Conservation (phyloP, 1,140 invertebrate genomes). For the Gryllus bimaculatus region DNA sequence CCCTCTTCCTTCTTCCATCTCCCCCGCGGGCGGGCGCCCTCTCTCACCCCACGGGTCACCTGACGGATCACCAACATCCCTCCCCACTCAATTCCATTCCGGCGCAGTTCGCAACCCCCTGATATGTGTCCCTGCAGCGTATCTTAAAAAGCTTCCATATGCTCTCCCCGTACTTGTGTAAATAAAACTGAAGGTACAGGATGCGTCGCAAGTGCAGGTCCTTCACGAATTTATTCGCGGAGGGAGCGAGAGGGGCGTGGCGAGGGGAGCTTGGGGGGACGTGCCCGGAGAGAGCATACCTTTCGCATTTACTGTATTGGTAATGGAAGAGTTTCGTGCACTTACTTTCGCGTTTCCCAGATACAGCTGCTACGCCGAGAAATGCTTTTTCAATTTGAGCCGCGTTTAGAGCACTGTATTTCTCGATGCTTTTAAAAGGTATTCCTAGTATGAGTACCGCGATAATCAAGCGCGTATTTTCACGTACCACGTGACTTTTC, state of each 20-base stretch:
- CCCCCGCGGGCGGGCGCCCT: neutral
- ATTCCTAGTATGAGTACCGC: neutral
- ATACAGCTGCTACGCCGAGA: neutral
- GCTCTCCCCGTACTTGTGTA: neutral
- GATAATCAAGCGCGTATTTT: neutral
- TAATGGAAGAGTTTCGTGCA: constrained; percentile 4
- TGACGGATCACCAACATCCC: neutral
- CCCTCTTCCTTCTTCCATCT: neutral
- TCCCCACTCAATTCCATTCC: constrained; percentile 3
- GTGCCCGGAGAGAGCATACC: neutral
- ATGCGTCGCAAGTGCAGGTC: neutral
- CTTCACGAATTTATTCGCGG: neutral
- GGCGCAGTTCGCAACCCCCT: neutral
- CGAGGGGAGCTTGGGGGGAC: neutral
- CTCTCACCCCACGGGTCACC: neutral
- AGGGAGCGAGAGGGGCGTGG: neutral
- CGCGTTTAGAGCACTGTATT: neutral
- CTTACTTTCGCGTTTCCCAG: neutral
- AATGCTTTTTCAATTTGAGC: neutral
- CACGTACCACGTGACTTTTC: neutral
- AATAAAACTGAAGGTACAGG: constrained; percentile 1
- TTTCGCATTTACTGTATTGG: constrained; percentile 1
- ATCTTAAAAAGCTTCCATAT: constrained; percentile 5
- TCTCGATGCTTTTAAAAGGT: neutral
- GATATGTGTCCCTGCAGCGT: neutral